Percentiles rank a stretch among this genome's conserved stretches.
Conservation (phyloP, 2,888 invertebrate genomes). For the Epirrhoe alternata region DNA sequence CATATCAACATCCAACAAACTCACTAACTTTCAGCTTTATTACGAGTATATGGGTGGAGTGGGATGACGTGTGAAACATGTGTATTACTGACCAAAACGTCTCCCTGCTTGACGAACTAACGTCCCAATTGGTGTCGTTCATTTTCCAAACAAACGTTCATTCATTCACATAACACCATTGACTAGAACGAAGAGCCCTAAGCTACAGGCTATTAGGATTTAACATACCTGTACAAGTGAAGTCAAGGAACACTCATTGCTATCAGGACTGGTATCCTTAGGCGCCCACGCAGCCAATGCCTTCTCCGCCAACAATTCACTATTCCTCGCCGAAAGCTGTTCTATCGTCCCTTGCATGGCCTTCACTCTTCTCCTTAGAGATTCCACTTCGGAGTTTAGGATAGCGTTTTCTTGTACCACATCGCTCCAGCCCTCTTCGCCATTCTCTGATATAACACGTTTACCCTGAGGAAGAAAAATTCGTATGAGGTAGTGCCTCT, state of each 20-base stretch:
- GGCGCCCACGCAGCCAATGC: constrained; percentile 87
- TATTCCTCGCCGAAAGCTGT: constrained; percentile 92
- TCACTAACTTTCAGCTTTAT: too few species aligned
- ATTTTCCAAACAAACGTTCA: too few species aligned
- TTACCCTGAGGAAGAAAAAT: constrained; percentile 87
- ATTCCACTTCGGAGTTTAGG: constrained; percentile 94
- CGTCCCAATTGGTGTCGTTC: too few species aligned
- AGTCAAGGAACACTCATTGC: constrained; percentile 74
- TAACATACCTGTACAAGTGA: constrained; percentile 86
- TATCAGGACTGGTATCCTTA: constrained; percentile 70
- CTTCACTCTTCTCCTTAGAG: constrained; percentile 94
- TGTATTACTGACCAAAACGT: too few species aligned
- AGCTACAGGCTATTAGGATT: too few species aligned
- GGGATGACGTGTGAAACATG: background rate
- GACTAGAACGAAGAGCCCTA: too few species aligned
- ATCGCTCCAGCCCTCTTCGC: constrained; percentile 95
- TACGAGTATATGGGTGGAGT: background rate
- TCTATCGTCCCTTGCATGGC: constrained; percentile 98
- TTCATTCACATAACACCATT: too few species aligned
- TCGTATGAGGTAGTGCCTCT: too few species aligned
- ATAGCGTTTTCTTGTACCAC: constrained; percentile 98
- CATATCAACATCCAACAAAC: too few species aligned
- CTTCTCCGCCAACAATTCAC: constrained; percentile 92
- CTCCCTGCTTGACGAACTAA: too few species aligned
- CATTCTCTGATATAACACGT: constrained; percentile 93